Conservation (phyloP, 1,140 invertebrate genomes). For the Zaprionus camerounensis region DNA sequence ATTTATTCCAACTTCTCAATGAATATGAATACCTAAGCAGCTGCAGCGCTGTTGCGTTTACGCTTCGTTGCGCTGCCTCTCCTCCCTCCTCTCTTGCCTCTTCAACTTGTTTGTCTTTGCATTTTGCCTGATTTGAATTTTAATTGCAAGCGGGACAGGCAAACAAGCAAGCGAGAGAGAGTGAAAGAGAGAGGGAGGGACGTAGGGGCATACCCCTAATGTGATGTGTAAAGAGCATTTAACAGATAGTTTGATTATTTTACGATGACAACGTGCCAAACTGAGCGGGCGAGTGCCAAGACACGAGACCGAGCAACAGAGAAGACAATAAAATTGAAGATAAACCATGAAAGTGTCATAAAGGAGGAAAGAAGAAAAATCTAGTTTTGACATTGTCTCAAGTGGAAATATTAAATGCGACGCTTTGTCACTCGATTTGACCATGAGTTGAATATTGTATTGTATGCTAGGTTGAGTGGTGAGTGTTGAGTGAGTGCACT, state of each 20-base stretch:
- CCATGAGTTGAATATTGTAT: constrained; percentile 43
- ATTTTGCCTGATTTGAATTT: constrained; percentile 65
- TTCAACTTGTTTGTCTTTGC: neutral
- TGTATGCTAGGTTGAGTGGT: neutral
- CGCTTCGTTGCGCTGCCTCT: constrained; percentile 24
- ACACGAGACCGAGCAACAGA: constrained; percentile 1
- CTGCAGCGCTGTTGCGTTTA: constrained; percentile 33
- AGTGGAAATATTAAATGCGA: constrained; percentile 20
- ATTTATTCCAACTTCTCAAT: constrained; percentile 29
- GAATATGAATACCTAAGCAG: constrained; percentile 31
- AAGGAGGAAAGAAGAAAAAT: constrained; percentile 2
- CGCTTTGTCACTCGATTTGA: constrained; percentile 6
- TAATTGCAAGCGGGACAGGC: constrained; percentile 43
- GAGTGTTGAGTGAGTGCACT: constrained; percentile 2
- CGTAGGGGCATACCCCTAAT: constrained; percentile 37
- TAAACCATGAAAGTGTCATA: constrained; percentile 5
- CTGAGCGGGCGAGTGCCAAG: constrained; percentile 45
- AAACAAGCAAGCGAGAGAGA: neutral
- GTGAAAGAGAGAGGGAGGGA: neutral
- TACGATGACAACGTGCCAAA: constrained; percentile 73
- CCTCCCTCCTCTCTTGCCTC: neutral
- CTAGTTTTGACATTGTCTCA: constrained; percentile 15
- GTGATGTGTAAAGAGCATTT: constrained; percentile 69
- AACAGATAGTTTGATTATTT: constrained; percentile 75
- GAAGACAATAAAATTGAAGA: constrained; percentile 12